Base-by-base conservation (phyloP, 2,888 invertebrate genomes). In the Osmoderma eremita region DNA sequence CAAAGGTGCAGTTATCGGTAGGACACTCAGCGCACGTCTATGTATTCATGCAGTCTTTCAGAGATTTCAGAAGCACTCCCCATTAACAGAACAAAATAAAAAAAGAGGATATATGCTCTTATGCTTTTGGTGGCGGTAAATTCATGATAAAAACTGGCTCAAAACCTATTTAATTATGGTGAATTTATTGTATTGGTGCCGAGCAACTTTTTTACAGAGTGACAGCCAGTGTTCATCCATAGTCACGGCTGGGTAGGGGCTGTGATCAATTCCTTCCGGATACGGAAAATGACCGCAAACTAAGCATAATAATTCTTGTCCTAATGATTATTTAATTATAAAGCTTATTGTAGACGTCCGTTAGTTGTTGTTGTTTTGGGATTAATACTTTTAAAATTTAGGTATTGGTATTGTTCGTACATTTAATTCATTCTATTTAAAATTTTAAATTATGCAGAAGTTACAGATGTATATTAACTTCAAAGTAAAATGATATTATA, bases 191-290 rank as follows among this genome's bases (percentile, higher is more conserved):
- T 53, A 38, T 2, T 17, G 38, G 17, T 10, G 15, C 17, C 18
- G 18, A 42, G 17, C 30, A 15, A 58, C 10, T 45, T 45, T 58
- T 41, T 41, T 13, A 56, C 22, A n/a, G 41, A 41, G 41, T 45
- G 24, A 13, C 42, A 42, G 45, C 15, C 24, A 12, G 45, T 45
- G 42, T 22, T 42, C 24, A 22, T 13, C 3, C 30, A 6, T 15
- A 5, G 24, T 58, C 42, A 42, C 45, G 45, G 15, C 45, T 24
- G 42, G 45, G 12, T 22, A 45, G 15, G 30, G 22, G 15, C 30
- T 20, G 42, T 58, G 58, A 58, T 45, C 24, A 45, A 24, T 45
- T 42, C 45, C 20, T 58, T 45, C 45, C 58, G 58, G 58, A 56
- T 58, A 8, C 20, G 15, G 20, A 58, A 58, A 58, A 58, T 22